phyloP scores from a whole-genome alignment of 64 coral and sea anemone genomes.

The Hydrozoanthus tunicans region DNA sequence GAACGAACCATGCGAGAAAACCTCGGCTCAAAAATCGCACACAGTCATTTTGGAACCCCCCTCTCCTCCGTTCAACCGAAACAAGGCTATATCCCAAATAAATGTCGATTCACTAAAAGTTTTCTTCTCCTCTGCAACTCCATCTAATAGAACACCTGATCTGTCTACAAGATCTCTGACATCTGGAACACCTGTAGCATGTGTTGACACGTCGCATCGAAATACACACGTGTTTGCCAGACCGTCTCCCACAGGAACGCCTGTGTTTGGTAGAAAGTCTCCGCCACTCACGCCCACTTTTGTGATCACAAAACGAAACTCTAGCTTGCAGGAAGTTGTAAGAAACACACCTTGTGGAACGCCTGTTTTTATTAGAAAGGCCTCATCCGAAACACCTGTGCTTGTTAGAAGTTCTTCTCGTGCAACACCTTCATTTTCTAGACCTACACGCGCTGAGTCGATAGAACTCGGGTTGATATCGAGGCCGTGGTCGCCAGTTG shows the following conservation, averaged over 20 bases:
- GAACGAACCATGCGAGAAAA: neutral
- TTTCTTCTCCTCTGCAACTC: neutral
- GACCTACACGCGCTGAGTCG: neutral
- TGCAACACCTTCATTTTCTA: neutral
- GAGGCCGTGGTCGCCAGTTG: neutral
- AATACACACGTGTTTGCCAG: conserved; percentile 20
- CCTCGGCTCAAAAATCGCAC: neutral
- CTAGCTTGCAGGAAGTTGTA: neutral
- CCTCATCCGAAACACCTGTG: neutral
- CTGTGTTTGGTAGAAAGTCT: conserved; percentile 16
- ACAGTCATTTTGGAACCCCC: neutral
- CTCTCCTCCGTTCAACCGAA: neutral
- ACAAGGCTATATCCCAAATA: conserved; percentile 11
- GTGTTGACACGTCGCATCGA: neutral
- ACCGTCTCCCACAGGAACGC: conserved; percentile 15
- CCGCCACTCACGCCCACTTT: neutral
- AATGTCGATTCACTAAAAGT: conserved; percentile 13
- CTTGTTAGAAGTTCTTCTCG: neutral
- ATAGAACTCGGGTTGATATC: neutral
- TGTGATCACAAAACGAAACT: neutral
- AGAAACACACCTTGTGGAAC: neutral
- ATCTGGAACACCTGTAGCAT: neutral
- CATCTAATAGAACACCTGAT: neutral
- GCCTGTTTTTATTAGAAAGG: neutral
- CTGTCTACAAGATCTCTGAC: neutral